These are phyloP conservation scores for Tinamus major DNA, from an alignment of 2,797 vertebrate species.

Conservation along the genomic window DNA sequence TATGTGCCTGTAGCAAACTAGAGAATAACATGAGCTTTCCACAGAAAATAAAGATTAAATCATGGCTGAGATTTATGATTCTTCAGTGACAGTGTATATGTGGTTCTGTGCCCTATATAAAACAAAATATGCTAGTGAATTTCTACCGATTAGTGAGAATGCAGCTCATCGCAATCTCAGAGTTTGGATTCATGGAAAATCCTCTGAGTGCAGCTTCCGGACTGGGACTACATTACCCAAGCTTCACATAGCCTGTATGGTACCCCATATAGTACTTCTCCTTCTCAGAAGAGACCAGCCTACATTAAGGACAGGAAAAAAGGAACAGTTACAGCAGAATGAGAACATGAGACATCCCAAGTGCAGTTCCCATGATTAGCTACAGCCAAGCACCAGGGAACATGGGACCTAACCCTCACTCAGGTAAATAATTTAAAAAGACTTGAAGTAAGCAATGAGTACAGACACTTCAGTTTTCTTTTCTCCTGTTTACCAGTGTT, in stretches of 20 bases:
- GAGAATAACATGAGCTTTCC: not conserved
- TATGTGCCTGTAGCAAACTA: not conserved
- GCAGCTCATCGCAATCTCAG: not conserved
- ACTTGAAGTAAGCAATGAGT: not conserved
- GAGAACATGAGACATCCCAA: not conserved
- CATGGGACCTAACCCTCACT: not conserved
- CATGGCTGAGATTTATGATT: not conserved
- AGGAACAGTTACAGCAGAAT: not conserved
- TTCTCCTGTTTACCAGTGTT: not conserved
- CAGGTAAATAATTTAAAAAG: not conserved
- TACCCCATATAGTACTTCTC: not conserved
- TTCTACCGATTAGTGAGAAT: not conserved
- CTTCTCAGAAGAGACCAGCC: not conserved
- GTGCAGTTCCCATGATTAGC: not conserved
- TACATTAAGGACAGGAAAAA: not conserved
- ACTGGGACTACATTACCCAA: fast-evolving
- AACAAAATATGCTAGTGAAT: not conserved
- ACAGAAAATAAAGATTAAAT: not conserved
- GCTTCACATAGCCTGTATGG: not conserved
- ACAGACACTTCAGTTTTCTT: not conserved
- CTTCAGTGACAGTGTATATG: not conserved
- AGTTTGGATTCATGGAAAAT: not conserved
- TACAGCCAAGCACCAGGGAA: not conserved
- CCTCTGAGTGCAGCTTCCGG: not conserved
- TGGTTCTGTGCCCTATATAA: not conserved